Evolutionary conservation across 2,113 vertebrate genomes (phyloP).

Genomic region (Microtus ochrogaster): DNA sequence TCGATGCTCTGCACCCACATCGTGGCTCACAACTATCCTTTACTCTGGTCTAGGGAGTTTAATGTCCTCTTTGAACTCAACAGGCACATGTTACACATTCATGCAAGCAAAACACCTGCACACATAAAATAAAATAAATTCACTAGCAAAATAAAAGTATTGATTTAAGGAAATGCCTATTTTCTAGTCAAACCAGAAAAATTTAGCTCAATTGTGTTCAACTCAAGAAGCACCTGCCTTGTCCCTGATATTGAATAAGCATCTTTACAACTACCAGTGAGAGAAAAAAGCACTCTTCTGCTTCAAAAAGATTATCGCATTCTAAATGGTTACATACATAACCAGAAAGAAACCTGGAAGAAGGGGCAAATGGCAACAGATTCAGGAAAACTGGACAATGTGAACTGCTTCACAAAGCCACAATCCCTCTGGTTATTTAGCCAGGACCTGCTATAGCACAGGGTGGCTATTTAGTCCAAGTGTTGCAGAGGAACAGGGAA

Average conservation of each 20-base stretch:
- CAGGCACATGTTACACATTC: not conserved
- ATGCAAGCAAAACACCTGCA: not conserved
- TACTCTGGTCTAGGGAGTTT: too few relatives aligned
- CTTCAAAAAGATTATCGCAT: not conserved
- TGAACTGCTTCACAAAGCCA: not conserved
- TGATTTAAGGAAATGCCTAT: not conserved
- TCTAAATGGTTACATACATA: not conserved
- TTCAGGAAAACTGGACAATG: not conserved
- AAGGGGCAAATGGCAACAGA: not conserved
- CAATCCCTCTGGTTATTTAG: too few relatives aligned
- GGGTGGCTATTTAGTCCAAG: not conserved
- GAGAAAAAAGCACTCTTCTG: not conserved
- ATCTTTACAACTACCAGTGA: not conserved
- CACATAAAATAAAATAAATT: not conserved
- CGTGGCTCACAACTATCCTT: not conserved
- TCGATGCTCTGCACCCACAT: not conserved
- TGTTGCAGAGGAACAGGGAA: not conserved
- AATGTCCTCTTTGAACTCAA: not conserved
- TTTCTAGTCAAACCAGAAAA: not conserved
- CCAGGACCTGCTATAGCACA: not conserved
- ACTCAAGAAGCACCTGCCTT: not conserved
- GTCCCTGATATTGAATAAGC: not conserved
- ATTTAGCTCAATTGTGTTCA: slow-evolving; percentile 10
- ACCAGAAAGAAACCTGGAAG: not conserved
- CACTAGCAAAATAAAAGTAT: not conserved